phyloP scores from a whole-genome alignment of 2,888 invertebrate genomes.

The Pyrrhopygopsis socrates region DNA sequence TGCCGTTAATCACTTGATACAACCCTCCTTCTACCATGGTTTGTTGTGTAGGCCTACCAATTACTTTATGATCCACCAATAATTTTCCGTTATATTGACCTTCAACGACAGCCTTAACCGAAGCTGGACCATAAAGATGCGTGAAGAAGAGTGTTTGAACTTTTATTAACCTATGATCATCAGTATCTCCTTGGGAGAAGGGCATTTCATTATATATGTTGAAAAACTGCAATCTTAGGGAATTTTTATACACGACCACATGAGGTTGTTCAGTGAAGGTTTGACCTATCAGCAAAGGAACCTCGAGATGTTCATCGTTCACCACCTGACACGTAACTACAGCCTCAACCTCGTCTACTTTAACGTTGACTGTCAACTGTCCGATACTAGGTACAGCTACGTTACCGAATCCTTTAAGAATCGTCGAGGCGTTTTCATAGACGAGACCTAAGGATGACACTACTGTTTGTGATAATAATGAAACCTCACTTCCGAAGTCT shows the following conservation, averaged over 20 bases:
- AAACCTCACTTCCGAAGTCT: conserved; percentile 5
- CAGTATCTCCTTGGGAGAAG: background rate
- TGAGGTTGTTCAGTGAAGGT: conserved; percentile 75
- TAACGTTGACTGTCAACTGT: conserved; percentile 18
- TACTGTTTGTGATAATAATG: background rate
- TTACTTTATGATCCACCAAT: conserved; percentile 44
- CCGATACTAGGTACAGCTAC: conserved; percentile 60
- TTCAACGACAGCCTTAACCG: conserved; percentile 26
- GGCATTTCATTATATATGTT: conserved; percentile 46
- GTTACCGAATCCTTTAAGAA: conserved; percentile 77
- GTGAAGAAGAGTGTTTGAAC: background rate
- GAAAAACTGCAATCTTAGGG: conserved; percentile 43
- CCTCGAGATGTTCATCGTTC: conserved; percentile 63
- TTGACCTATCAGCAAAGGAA: conserved; percentile 69
- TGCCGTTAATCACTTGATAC: conserved; percentile 45
- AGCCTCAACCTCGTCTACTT: conserved; percentile 61
- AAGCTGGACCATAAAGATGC: conserved; percentile 47
- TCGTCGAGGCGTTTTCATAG: conserved; percentile 40
- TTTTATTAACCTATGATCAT: background rate
- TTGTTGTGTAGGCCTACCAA: conserved; percentile 65
- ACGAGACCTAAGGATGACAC: conserved; percentile 32
- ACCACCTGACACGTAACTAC: conserved; percentile 66
- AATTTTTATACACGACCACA: conserved; percentile 68
- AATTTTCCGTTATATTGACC: conserved; percentile 19
- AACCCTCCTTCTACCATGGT: conserved; percentile 61